Evolutionary conservation across 2,113 vertebrate genomes (phyloP).

Genomic region (Prunella fulvescens): DNA sequence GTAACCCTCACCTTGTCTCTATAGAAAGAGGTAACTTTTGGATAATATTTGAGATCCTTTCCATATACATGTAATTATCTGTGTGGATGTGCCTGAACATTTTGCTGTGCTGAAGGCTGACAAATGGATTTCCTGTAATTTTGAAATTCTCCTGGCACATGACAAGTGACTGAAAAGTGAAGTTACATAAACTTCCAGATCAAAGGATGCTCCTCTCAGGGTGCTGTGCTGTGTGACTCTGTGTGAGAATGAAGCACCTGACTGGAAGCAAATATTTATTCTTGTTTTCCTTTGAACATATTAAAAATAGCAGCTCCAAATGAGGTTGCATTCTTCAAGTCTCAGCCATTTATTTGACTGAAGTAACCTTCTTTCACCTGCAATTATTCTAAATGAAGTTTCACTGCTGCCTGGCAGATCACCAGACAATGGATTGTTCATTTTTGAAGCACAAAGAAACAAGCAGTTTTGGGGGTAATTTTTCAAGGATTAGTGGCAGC

Average conservation of each 20-base stretch:
- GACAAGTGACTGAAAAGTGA: not conserved
- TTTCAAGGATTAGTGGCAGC: not conserved
- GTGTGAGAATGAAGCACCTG: not conserved
- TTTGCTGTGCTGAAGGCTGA: not conserved
- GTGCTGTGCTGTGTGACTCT: not conserved
- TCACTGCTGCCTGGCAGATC: not conserved
- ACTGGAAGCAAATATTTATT: not conserved
- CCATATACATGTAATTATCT: not conserved
- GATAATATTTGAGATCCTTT: not conserved
- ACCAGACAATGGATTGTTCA: not conserved
- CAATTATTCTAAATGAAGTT: not conserved
- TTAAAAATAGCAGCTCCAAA: constrained; percentile 2
- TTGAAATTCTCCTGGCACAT: not conserved
- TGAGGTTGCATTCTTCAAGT: not conserved
- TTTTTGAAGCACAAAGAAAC: not conserved
- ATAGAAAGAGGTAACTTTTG: not conserved
- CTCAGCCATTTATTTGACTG: not conserved
- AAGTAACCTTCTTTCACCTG: not conserved
- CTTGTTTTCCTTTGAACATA: not conserved
- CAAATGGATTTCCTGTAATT: not conserved
- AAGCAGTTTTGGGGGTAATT: not conserved
- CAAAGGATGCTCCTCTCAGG: not conserved
- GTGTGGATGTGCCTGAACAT: not conserved
- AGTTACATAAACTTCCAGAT: not conserved
- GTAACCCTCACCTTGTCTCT: not conserved